A percentile compares a stretch with the other conserved stretches of the same genome.
Conservation (phyloP, 2,113 vertebrate species). For the Anhinga rufa region DNA sequence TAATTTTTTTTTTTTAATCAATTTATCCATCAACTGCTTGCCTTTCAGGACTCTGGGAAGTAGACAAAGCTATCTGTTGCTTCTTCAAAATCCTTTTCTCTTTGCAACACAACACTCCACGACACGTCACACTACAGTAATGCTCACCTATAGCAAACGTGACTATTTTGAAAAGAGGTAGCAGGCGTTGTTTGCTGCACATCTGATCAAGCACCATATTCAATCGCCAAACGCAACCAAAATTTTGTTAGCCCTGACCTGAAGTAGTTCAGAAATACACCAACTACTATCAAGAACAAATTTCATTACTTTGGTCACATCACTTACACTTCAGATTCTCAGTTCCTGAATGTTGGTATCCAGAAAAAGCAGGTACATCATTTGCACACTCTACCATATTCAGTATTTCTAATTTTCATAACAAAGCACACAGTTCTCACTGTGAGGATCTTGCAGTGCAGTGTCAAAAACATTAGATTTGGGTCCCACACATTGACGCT, state of each 20-base stretch:
- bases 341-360: background rate
- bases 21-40: background rate
- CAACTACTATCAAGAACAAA: background rate
- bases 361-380: background rate
- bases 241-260: background rate
- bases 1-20: background rate
- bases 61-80: background rate
- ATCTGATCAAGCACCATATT: background rate
- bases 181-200: background rate
- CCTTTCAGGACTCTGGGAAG: background rate
- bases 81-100: background rate
- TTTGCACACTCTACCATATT: background rate
- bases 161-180: background rate
- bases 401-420: background rate
- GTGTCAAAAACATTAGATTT: background rate
- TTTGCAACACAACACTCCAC: background rate
- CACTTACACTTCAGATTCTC: background rate
- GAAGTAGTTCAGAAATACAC: background rate
- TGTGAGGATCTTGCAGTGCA: background rate
- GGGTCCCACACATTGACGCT: background rate
- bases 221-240: background rate
- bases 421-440: background rate
- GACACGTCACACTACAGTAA: background rate
- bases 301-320: background rate
- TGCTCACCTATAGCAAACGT: background rate